phyloP scores from a whole-genome alignment of 2,888 invertebrate genomes.

The Gonocerus acuteangulatus region DNA sequence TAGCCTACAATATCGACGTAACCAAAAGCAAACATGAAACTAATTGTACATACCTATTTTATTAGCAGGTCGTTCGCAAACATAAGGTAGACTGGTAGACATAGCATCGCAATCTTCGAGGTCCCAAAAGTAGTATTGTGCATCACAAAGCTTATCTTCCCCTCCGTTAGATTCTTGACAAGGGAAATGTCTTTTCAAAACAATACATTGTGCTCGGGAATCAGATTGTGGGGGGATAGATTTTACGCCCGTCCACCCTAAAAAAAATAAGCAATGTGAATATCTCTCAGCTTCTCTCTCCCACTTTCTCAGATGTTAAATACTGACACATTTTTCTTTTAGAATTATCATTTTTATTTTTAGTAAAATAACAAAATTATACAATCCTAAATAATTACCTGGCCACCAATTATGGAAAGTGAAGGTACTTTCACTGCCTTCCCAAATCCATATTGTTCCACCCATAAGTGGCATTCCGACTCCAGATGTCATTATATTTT shows the following conservation, averaged over 20 bases:
- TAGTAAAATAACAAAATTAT: background rate
- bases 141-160: constrained; percentile 41
- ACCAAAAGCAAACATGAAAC: no score
- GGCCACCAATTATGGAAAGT: constrained; percentile 49
- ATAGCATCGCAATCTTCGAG: constrained; percentile 46
- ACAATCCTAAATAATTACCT: constrained; percentile 39
- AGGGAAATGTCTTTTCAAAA: constrained; percentile 44
- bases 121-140: constrained; percentile 49
- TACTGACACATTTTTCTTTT: background rate
- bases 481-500: constrained; percentile 47
- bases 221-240: constrained; percentile 34
- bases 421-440: constrained; percentile 42
- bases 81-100: constrained; percentile 44
- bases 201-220: constrained; percentile 42
- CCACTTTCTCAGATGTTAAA: no score
- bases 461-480: constrained; percentile 45
- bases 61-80: constrained; percentile 49
- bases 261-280: no score
- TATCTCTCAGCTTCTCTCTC: no score
- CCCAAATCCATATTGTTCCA: constrained; percentile 47
- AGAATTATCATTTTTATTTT: no score
- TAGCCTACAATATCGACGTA: no score
- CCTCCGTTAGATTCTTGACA: constrained; percentile 39
- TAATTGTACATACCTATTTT: constrained; percentile 46
- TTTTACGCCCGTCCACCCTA: constrained; percentile 38